These are phyloP conservation scores for Ispidina lecontei DNA, from an alignment of 2,797 vertebrate species.

Conservation along the genomic window DNA sequence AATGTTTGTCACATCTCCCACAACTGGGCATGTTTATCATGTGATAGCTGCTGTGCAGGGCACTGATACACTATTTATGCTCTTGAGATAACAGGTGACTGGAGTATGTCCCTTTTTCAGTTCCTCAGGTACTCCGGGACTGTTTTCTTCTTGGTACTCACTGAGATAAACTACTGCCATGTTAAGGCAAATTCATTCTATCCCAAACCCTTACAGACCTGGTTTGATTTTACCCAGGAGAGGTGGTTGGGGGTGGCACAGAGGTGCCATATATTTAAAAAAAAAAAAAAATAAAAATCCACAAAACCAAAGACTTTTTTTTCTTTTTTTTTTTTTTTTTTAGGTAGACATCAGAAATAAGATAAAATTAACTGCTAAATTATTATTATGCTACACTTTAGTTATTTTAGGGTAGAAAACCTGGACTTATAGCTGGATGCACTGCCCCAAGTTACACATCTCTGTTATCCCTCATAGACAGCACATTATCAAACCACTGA, in stretches of 20 bases:
- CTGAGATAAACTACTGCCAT: background rate
- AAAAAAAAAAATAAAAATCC: no score
- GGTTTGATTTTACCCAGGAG: background rate
- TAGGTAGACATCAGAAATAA: background rate
- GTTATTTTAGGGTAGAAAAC: background rate
- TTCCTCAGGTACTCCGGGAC: background rate
- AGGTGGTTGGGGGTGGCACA: background rate
- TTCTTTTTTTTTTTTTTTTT: background rate
- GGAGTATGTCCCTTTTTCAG: background rate
- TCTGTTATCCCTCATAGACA: rapidly evolving
- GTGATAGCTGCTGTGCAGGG: background rate
- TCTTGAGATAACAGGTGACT: background rate
- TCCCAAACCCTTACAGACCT: background rate
- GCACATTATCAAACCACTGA: background rate
- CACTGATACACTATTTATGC: background rate
- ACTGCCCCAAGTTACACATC: background rate
- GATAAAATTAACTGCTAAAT: background rate
- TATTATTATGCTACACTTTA: no score
- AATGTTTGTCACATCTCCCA: background rate
- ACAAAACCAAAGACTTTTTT: background rate
- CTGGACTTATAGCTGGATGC: background rate
- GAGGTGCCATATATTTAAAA: no score
- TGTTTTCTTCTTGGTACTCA: background rate
- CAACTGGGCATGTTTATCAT: background rate
- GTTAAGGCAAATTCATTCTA: background rate